Evolutionary conservation across 2,113 vertebrate species (phyloP), one percentile per base, ranked within the genome.

Genomic region (Dipodomys ordii): DNA sequence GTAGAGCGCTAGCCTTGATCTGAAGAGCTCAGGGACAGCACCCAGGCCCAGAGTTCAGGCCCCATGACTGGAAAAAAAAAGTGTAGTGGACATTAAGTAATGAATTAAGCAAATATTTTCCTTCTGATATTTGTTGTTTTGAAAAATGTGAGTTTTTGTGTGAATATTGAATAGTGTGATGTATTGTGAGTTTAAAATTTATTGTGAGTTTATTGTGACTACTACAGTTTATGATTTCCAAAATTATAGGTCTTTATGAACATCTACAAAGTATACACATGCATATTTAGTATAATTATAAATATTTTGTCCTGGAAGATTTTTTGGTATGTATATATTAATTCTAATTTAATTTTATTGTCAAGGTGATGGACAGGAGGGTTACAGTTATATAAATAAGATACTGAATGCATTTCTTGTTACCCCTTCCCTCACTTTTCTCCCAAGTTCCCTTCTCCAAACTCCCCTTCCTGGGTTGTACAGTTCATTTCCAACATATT

Each of bases 321-420:
- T 74, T 93, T 6, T 12, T 92, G 22, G 72, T 89, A 85, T 88
- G 79, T 57, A 44, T 73, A 79, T 76, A 13, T 82, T 91, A 39
- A 39, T 39, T 39, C 39, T 39, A 39, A 39, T 39, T 39, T 39
- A 39, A 39, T 39, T 39, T 39, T 39, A 39, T 39, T 39, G 5
- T 39, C 39, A 39, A 39, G 39, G 39, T 39, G 39, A 39, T 39
- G 5, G 3, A 39, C 39, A 5, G 5, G 39, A 39, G 39, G 39
- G 39, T 39, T 39, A 39, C 39, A 39, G 39, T 39, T 39, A 39
- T 3, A 39, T 39, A 39, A 39, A 39, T 39, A 39, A 39, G 3
- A 35, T 35, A 35, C 35, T 35, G 35, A 39, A 3, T 39, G 39
- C 39, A 39, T 39, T 39, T 39, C 39, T 39, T 39, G 39, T 39